Percentiles rank a stretch among this genome's conserved stretches.
These are phyloP conservation scores for Sphenodon punctatus DNA, from an alignment of 2,797 vertebrate species.

Conservation along the genomic window DNA sequence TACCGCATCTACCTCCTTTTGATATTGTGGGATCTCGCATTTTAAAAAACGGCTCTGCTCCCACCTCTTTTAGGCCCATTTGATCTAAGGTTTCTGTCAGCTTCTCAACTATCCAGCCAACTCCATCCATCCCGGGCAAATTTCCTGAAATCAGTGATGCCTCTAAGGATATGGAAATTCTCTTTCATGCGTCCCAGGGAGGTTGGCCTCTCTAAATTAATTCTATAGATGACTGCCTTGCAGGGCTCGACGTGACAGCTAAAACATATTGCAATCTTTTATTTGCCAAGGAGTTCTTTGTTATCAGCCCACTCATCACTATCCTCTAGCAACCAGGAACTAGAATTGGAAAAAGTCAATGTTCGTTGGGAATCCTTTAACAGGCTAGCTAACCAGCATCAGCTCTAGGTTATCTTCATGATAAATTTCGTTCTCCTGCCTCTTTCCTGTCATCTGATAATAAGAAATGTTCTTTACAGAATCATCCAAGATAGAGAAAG, in stretches of 20 bases:
- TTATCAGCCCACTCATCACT: conserved; percentile 5
- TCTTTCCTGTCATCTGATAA: background rate
- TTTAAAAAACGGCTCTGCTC: background rate
- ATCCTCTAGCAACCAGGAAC: conserved; percentile 20
- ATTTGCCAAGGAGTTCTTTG: conserved; percentile 30
- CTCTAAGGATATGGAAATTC: conserved; percentile 4
- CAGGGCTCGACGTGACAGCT: conserved; percentile 6
- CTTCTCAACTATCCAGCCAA: conserved; percentile 2
- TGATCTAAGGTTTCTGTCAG: background rate
- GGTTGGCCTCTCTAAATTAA: background rate
- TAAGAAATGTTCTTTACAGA: background rate
- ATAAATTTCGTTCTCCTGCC: conserved; percentile 17
- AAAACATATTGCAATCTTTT: background rate
- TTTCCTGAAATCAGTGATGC: conserved; percentile 33
- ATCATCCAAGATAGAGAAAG: background rate
- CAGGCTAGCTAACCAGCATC: conserved; percentile 22
- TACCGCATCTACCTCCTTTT: background rate
- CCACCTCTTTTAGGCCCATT: background rate
- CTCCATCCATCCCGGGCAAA: conserved; percentile 37
- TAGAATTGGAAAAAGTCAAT: background rate
- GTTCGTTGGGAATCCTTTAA: conserved; percentile 5
- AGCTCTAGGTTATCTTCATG: background rate
- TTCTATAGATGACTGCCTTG: background rate
- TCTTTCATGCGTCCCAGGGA: conserved; percentile 4
- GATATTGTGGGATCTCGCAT: background rate